Evolutionary conservation across 2,888 invertebrate genomes (phyloP).

Genomic region (Lumbricus terrestris): DNA sequence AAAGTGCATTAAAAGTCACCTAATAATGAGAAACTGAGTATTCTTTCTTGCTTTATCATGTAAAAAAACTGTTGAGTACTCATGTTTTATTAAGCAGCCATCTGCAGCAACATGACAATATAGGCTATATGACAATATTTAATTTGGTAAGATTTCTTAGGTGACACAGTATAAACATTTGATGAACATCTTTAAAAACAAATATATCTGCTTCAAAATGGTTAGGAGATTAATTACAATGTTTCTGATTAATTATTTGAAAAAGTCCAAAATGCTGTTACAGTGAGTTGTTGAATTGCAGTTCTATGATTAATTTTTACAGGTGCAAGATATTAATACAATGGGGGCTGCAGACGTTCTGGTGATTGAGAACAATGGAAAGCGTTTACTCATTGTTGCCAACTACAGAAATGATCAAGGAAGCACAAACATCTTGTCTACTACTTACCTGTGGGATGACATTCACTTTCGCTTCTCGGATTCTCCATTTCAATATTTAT

Average conservation of each 20-base stretch:
- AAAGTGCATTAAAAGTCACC: neutral
- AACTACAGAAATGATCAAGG: slow-evolving; percentile 48
- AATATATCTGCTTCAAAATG: neutral
- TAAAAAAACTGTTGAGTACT: neutral
- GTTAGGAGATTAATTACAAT: too few species aligned
- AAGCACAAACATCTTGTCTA: slow-evolving; percentile 44
- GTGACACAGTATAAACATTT: neutral
- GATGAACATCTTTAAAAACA: neutral
- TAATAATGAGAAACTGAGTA: neutral
- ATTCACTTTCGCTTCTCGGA: slow-evolving; percentile 41
- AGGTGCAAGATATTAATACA: slow-evolving; percentile 51
- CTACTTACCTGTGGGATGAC: slow-evolving; percentile 49
- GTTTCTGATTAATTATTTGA: too few species aligned
- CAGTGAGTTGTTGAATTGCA: neutral
- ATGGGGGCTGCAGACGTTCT: slow-evolving; percentile 48
- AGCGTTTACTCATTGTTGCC: slow-evolving; percentile 47
- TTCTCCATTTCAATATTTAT: slow-evolving; percentile 44
- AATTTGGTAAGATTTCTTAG: neutral
- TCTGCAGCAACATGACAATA: neutral
- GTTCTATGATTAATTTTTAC: slow-evolving; percentile 11
- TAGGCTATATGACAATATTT: too few species aligned
- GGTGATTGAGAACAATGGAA: slow-evolving; percentile 41
- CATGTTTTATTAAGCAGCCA: neutral
- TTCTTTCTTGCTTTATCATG: neutral
- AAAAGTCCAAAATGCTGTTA: neutral